Evolutionary conservation across 2,797 vertebrate species (phyloP).

Genomic region (Poeciliopsis paucimaculata): DNA sequence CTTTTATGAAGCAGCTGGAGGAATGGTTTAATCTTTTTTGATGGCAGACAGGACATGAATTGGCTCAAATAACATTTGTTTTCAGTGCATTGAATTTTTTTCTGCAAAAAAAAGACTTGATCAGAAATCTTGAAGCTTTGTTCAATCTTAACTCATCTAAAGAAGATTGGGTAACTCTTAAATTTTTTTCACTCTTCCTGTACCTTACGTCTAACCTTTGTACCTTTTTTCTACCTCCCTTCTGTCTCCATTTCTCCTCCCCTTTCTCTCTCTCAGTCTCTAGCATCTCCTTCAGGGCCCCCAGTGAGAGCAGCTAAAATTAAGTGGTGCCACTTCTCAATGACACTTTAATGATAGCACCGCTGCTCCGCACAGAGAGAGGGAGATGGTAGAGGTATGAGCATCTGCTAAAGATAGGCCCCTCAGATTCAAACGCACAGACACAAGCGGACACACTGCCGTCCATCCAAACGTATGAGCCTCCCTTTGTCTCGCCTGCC

Average conservation of each 20-base stretch:
- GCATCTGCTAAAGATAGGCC: conserved; percentile 92
- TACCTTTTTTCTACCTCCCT: conserved; percentile 31
- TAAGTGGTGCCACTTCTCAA: conserved; percentile 98
- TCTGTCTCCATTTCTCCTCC: conserved; percentile 51
- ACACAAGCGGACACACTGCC: conserved; percentile 42
- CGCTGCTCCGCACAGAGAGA: conserved; percentile 88
- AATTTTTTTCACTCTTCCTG: conserved; percentile 24
- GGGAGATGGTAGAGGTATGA: conserved; percentile 90
- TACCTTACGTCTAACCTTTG: conserved; percentile 61
- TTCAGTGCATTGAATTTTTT: neutral
- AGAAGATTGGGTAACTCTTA: neutral
- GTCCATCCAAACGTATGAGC: conserved; percentile 83
- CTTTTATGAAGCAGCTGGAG: neutral
- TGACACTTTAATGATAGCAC: conserved; percentile 98
- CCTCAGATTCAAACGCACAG: conserved; percentile 73
- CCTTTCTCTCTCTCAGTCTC: conserved; percentile 62
- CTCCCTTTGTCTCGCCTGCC: conserved; percentile 89
- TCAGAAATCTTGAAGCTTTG: neutral
- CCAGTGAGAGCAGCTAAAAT: conserved; percentile 97
- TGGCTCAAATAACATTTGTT: neutral
- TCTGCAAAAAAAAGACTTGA: neutral
- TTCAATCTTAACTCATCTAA: no score
- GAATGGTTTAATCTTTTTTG: neutral
- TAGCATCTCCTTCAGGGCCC: conserved; percentile 88
- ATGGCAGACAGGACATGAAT: neutral